These are phyloP conservation scores for Motacilla alba DNA, from an alignment of 2,113 vertebrate species.

Conservation along the genomic window DNA sequence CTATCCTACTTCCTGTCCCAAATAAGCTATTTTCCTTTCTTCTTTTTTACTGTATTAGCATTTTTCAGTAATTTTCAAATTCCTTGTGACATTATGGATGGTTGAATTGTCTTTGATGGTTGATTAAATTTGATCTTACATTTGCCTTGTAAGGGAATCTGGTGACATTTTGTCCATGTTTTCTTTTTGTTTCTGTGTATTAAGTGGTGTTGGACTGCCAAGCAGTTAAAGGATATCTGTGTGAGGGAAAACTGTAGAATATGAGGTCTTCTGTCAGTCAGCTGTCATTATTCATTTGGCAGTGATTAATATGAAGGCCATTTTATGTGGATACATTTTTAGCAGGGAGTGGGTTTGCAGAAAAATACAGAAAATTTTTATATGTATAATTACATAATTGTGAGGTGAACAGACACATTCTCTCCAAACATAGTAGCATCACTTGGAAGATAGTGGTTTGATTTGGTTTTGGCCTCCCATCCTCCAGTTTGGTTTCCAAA, in stretches of 20 bases:
- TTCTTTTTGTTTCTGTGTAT: not conserved
- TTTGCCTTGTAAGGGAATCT: not conserved
- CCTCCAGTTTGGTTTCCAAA: not conserved
- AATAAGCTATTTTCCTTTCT: not conserved
- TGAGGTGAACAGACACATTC: not conserved
- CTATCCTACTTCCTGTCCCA: not conserved
- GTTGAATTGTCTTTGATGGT: not conserved
- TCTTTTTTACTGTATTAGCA: not conserved
- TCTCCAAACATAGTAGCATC: not conserved
- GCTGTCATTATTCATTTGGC: not conserved
- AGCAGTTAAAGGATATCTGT: not conserved
- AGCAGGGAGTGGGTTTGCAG: not conserved
- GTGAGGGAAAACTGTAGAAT: not conserved
- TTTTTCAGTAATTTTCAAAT: not conserved
- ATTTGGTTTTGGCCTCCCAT: not conserved
- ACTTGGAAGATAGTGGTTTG: not conserved
- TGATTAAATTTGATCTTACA: not conserved
- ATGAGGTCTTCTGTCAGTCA: not conserved
- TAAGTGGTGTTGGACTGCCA: not conserved
- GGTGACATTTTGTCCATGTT: not conserved
- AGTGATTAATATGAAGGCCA: not conserved
- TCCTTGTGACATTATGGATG: not conserved
- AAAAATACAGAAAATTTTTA: not conserved
- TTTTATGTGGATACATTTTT: not conserved
- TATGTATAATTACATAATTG: not conserved